Conservation (phyloP, 2,113 vertebrate species). For the Prunella fulvescens region DNA sequence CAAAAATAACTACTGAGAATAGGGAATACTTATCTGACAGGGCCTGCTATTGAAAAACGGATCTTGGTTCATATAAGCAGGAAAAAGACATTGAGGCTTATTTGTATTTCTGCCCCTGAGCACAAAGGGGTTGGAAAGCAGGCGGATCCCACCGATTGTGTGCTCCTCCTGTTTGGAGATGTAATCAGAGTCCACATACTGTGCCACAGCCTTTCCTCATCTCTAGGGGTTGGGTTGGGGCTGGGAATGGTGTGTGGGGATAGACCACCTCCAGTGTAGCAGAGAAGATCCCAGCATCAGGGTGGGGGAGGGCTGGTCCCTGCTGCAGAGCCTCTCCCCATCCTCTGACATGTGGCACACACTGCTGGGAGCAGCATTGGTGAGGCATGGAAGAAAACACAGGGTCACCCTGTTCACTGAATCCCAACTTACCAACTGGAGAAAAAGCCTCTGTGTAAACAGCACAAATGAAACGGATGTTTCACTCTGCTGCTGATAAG, state of each 20-base stretch:
- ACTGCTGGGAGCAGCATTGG: rapidly evolving
- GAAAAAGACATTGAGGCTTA: constrained; percentile 53
- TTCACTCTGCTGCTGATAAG: constrained; percentile 2
- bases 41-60: constrained; percentile 40
- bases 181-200: constrained; percentile 17
- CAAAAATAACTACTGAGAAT: constrained; percentile 17
- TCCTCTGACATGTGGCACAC: not conserved
- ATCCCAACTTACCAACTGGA: not conserved
- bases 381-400: not conserved
- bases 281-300: not conserved
- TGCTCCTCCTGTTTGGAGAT: constrained; percentile 57
- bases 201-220: constrained; percentile 34
- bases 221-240: not conserved
- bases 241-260: not conserved
- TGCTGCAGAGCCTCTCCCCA: not conserved
- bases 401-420: not conserved
- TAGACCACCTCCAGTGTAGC: not conserved
- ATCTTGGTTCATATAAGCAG: constrained; percentile 48
- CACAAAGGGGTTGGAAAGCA: constrained; percentile 56
- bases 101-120: constrained; percentile 56
- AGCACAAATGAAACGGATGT: not conserved
- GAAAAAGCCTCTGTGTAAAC: not conserved
- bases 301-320: not conserved
- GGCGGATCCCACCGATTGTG: constrained; percentile 39
- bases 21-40: constrained; percentile 32